phyloP scores from a whole-genome alignment of 2,888 invertebrate genomes.

The Rhorus exstirpatorius region DNA sequence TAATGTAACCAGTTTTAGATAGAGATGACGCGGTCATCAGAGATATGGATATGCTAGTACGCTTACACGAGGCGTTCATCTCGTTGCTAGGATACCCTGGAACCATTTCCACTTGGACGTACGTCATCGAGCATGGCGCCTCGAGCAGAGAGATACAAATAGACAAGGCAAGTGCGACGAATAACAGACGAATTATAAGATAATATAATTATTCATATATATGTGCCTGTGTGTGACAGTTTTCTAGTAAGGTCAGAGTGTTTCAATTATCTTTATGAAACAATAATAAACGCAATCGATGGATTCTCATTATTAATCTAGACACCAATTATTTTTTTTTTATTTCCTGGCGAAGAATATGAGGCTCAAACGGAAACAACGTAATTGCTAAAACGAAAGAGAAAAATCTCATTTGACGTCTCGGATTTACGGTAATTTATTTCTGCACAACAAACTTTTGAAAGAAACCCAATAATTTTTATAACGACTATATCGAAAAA shows the following conservation, averaged over 20 bases:
- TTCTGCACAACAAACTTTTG: no score
- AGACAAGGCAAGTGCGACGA: conserved; percentile 57
- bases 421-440: no score
- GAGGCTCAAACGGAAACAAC: no score
- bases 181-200: conserved; percentile 34
- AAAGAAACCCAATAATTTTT: no score
- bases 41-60: conserved; percentile 20
- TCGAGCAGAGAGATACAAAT: conserved; percentile 34
- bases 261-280: conserved; percentile 26
- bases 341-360: conserved; percentile 43
- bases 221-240: conserved; percentile 8
- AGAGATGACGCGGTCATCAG: conserved; percentile 4
- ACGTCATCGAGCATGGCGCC: conserved; percentile 23
- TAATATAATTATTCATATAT: not conserved
- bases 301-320: conserved; percentile 31
- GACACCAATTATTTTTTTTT: conserved; percentile 45
- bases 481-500: not conserved
- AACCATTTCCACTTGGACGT: conserved; percentile 48
- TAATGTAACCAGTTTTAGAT: conserved; percentile 18
- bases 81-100: conserved; percentile 60
- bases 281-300: conserved; percentile 39
- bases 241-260: conserved; percentile 6
- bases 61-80: conserved; percentile 54
- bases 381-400: not conserved
- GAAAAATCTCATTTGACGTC: no score